Evolutionary conservation across 2,113 vertebrate genomes (phyloP).

Genomic region (Lagopus leucura): DNA sequence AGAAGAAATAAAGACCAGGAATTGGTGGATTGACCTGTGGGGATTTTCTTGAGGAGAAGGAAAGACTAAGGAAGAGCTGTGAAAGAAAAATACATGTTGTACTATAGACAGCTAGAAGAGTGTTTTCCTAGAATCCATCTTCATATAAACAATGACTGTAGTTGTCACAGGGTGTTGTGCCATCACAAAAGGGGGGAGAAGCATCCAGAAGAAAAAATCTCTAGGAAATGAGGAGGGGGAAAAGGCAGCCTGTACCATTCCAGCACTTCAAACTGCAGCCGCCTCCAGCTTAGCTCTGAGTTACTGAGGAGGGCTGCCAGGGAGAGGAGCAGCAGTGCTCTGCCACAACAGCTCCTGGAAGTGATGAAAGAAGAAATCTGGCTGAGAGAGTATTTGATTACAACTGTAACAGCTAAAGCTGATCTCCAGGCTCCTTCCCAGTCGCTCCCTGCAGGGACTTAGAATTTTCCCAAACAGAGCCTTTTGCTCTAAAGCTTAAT

Average conservation of each 20-base stretch:
- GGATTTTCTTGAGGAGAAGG: neutral
- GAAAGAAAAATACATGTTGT: neutral
- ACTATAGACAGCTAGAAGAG: neutral
- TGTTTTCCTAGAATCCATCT: conserved; percentile 38
- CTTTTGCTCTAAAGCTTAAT: neutral
- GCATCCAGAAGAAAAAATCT: neutral
- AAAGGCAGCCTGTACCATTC: neutral
- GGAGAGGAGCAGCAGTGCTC: conserved; percentile 10
- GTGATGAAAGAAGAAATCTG: conserved; percentile 65
- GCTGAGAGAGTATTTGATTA: conserved; percentile 44
- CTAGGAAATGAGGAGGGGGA: neutral
- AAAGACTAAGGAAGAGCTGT: neutral
- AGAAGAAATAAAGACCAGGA: neutral
- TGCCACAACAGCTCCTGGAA: conserved; percentile 27
- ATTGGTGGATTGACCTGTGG: neutral
- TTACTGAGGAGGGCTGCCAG: conserved; percentile 46
- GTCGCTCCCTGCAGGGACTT: neutral
- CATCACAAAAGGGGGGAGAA: conserved; percentile 2
- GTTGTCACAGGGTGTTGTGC: conserved; percentile 1
- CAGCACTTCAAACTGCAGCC: conserved; percentile 14
- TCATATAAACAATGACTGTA: conserved; percentile 12
- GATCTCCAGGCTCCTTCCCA: neutral
- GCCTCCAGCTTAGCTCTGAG: conserved; percentile 29
- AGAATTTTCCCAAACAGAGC: neutral
- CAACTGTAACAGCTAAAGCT: conserved; percentile 35